Percentiles rank a stretch among this genome's conserved stretches.
Evolutionary conservation across 2,888 invertebrate genomes (phyloP).

Genomic region (Meganola albula): DNA sequence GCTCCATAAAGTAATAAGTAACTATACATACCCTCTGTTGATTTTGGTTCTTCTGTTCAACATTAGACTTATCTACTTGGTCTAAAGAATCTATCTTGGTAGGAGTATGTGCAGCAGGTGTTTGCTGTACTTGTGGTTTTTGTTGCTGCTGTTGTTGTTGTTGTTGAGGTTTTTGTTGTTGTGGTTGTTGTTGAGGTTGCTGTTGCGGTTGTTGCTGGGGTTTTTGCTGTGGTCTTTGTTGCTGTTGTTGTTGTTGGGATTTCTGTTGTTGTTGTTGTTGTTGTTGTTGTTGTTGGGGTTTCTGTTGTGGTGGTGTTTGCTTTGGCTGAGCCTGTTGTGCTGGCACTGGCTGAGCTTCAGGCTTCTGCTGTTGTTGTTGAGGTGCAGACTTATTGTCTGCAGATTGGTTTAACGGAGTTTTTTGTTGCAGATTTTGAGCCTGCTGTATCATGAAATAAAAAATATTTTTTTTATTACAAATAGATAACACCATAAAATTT

Average conservation of each 20-base stretch:
- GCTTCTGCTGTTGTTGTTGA: conserved; percentile 23
- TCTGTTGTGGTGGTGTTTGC: conserved; percentile 12
- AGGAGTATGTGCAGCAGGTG: conserved; percentile 32
- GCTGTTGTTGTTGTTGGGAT: conserved; percentile 11
- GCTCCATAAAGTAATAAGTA: too few species aligned
- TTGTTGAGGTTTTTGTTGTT: conserved; percentile 10
- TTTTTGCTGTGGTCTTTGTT: conserved; percentile 10
- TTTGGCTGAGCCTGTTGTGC: conserved; percentile 26
- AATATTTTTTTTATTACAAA: too few species aligned
- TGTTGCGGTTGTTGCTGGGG: conserved; percentile 14
- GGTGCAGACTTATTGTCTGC: conserved; percentile 14
- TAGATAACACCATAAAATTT: too few species aligned
- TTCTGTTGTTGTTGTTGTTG: conserved; percentile 24
- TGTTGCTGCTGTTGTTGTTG: conserved; percentile 22
- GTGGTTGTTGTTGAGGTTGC: conserved; percentile 8
- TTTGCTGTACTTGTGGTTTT: conserved; percentile 29
- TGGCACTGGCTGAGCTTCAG: conserved; percentile 21
- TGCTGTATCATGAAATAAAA: too few species aligned
- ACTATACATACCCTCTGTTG: conserved; percentile 30
- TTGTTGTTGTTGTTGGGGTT: conserved; percentile 13
- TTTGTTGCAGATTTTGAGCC: too few species aligned
- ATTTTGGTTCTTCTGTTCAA: conserved; percentile 20
- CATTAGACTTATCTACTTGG: conserved; percentile 47
- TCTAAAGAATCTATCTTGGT: conserved; percentile 42
- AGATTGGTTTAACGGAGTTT: too few species aligned